Percentiles rank a stretch among this genome's conserved stretches.
Conservation (phyloP, 2,888 invertebrate species). For the Colletes collaris region DNA sequence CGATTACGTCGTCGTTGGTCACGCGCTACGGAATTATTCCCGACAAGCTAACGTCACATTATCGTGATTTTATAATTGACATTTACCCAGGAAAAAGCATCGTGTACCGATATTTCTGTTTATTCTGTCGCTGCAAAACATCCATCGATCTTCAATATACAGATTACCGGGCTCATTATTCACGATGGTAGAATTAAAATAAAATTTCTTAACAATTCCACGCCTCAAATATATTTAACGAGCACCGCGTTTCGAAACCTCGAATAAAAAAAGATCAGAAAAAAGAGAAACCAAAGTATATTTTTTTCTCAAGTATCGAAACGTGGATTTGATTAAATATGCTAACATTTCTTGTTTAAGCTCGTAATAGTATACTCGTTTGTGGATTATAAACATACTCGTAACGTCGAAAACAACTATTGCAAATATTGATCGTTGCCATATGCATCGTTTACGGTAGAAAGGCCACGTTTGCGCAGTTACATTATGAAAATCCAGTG, state of each 20-base stretch:
- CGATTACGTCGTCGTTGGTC: conserved; percentile 23
- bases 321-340: too few species aligned
- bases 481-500: conserved; percentile 33
- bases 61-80: neutral
- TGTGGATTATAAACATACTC: neutral
- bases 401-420: conserved; percentile 14
- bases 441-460: neutral
- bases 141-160: too few species aligned
- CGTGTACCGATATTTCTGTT: neutral
- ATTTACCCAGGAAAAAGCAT: conserved; percentile 6
- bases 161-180: too few species aligned
- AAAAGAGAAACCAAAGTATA: too few species aligned
- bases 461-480: conserved; percentile 13
- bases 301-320: too few species aligned
- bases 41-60: neutral
- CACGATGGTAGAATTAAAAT: too few species aligned
- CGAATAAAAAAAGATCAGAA: too few species aligned
- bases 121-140: too few species aligned
- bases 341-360: too few species aligned
- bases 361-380: neutral
- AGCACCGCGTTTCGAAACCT: too few species aligned
- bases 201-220: too few species aligned
- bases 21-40: conserved; percentile 7
- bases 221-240: too few species aligned
- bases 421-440: conserved; percentile 21